Evolutionary conservation across 1,140 invertebrate genomes (phyloP), one percentile per base, ranked within the genome.

Genomic region (Muscidifurax raptorellus): DNA sequence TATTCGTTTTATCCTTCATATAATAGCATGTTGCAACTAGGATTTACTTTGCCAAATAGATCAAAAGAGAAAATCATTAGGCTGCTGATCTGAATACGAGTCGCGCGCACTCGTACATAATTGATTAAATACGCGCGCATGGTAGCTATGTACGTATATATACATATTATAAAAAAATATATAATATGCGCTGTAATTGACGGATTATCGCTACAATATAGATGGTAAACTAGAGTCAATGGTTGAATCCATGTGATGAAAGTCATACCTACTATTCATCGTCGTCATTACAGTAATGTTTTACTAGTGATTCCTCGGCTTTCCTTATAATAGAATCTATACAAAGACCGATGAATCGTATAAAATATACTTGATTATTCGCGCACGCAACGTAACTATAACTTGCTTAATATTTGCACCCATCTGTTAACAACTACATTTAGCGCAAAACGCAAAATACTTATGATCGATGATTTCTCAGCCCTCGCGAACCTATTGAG

Each of bases 181-280:
- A 80, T 69, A 47, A 80, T n/a, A n/a, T 66, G 66, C 18, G 40
- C 27, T 18, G 47, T 52, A 52, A 13, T 52, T 59, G 52, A 40
- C 40, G 13, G 10, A 28, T 67, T n/a, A 80, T 30, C 18, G 77
- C 10, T 69, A 80, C 64, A 80, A 44, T 47, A 47, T 71, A 27
- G 47, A 71, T 59, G 18, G 18, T 80, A 80, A 80, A 71, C 79
- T 80, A 80, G 36, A 71, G 52, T 71, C 79, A 71, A 66, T 71
- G 64, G 66, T 80, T 80, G 27, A 71, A 79, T 79, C 66, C 40
- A 32, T 66, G 40, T 64, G 64, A 78, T 5, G 52, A n/a, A 78
- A 59, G 32, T 78, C 52, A 9, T 78, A 77, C 15, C 27, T 32
- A 30, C 47, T 47, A 15, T 13, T 47, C 44, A 18, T 47, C 44